Evolutionary conservation across 2,113 vertebrate species (phyloP), one percentile per base, ranked within the genome.

Genomic region (Melanerpes aurifrons): DNA sequence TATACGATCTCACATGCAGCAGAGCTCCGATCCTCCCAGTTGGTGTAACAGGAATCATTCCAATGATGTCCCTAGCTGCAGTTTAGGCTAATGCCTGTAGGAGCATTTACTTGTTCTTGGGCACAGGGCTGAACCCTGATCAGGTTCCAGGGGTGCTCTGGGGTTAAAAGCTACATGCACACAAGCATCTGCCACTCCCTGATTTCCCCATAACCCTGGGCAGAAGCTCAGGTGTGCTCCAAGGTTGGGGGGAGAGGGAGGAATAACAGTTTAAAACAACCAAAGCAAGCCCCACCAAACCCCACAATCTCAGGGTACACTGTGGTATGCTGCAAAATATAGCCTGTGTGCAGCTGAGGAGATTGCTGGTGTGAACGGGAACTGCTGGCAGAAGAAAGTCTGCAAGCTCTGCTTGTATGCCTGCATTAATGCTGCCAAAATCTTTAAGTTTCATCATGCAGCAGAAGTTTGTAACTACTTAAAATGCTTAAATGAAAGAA

Each of bases 271-370:
- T 25, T 53, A 7, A 53, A 10, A 0, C 25, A 25, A 10, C 58
- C 71, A 24, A 10, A 32, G 22, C 1, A 47, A 43, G 28, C 26
- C 24, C 13, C 24, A 56, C 25, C 26, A 56, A 21, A 53, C 59
- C 62, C 50, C 32, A 21, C 54, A 37, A 89, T 89, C 78, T 85
- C 59, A 28, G 64, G 53, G 84, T 69, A 94, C 84, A 79, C 35
- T 70, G 18, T 87, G 91, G 3, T 82, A 69, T 66, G 82, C 84
- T 95, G 91, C 87, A 95, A 95, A 96, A 96, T 87, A 89, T 89
- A 95, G 91, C 74, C 63, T 71, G 35, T 2, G 13, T 87, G 87
- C 89, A 93, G 91, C 93, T 90, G 95, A 92, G 82, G 83, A 88
- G 58, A 86, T 53, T 74, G 53, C 71, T 94, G 94, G 92, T 87